These are phyloP conservation scores for Drosophila formosana DNA, from an alignment of 2,888 invertebrate species.

Conservation along the genomic window DNA sequence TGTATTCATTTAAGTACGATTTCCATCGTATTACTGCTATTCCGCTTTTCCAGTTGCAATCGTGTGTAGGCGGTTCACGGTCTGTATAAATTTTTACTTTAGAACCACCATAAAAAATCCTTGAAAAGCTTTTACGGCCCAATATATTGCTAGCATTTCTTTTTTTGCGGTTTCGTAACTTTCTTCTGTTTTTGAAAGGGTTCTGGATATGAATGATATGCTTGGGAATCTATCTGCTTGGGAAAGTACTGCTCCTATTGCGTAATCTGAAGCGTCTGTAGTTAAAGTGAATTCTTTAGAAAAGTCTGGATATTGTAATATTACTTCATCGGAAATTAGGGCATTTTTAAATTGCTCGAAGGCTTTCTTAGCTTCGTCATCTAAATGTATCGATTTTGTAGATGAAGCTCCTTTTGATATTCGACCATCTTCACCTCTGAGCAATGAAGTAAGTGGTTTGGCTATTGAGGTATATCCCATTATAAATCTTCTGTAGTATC, in stretches of 20 bases:
- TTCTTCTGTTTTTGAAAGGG: too few species aligned
- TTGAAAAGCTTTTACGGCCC: too few species aligned
- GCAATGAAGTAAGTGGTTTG: constrained; percentile 5
- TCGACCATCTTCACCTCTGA: constrained; percentile 18
- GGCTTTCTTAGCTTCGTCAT: constrained; percentile 7
- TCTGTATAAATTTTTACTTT: too few species aligned
- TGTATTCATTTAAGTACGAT: constrained; percentile 12
- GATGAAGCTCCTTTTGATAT: constrained; percentile 8
- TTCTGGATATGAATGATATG: too few species aligned
- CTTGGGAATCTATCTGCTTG: too few species aligned
- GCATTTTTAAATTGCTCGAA: constrained; percentile 10
- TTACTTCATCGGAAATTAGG: constrained; percentile 14
- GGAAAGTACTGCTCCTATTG: too few species aligned
- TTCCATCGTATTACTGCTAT: constrained; percentile 18
- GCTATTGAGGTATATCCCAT: constrained; percentile 1
- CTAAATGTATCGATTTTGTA: background rate
- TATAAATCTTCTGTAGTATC: constrained; percentile 18
- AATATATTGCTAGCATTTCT: too few species aligned
- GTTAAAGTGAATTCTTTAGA: too few species aligned
- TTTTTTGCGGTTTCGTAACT: too few species aligned
- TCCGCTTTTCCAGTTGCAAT: too few species aligned
- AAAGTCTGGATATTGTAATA: constrained; percentile 20
- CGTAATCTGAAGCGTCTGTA: too few species aligned
- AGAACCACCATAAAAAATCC: too few species aligned
- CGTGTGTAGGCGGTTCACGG: constrained; percentile 27